A percentile compares a stretch with the other conserved stretches of the same genome.
Conservation (phyloP, 1,140 invertebrate species). For the Rhagoletis pomonella region DNA sequence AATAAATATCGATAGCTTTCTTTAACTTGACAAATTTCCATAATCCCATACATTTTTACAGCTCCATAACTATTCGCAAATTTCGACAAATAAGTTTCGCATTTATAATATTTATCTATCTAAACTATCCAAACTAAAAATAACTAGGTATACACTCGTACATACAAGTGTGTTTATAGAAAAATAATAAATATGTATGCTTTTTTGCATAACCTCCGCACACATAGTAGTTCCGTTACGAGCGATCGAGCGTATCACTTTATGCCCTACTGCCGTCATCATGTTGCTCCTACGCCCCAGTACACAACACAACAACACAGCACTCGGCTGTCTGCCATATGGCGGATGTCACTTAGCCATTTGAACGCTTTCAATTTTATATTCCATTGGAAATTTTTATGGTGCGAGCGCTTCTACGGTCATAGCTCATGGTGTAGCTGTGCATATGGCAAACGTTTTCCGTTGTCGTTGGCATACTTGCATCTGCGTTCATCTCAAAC, state of each 20-base stretch:
- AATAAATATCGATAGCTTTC: no score
- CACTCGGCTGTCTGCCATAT: constrained; percentile 12
- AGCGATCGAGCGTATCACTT: constrained; percentile 26
- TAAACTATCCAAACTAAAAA: no score
- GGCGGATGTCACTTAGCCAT: background rate
- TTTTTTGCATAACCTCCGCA: no score
- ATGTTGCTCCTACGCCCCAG: constrained; percentile 45
- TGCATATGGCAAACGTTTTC: constrained; percentile 39
- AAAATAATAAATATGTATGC: no score
- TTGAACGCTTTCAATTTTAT: constrained; percentile 14
- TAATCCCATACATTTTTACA: no score
- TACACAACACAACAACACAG: background rate
- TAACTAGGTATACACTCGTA: no score
- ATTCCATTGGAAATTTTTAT: constrained; percentile 34
- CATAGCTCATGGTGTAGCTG: background rate
- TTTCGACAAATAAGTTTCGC: no score
- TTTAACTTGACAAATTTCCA: no score
- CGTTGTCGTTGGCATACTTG: background rate
- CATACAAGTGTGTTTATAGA: no score
- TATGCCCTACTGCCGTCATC: background rate
- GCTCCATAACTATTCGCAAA: no score
- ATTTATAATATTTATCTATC: no score
- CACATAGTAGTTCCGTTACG: background rate
- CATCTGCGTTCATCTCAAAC: background rate
- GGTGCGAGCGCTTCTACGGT: background rate